Evolutionary conservation across 2,888 invertebrate genomes (phyloP), one percentile per base, ranked within the genome.

Genomic region (Patella ulyssiponensis): DNA sequence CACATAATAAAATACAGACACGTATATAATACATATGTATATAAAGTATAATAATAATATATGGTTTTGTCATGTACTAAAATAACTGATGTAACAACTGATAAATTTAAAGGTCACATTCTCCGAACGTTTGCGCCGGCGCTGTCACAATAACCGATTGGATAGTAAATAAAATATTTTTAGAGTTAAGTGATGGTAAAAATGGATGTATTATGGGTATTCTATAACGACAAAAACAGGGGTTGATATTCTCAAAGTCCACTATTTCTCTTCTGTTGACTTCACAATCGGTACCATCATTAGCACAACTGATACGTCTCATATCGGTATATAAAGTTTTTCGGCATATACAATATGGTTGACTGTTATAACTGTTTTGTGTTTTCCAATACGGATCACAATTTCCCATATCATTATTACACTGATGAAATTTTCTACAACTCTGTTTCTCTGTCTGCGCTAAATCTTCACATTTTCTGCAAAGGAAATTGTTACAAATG

Each of bases 331-430:
- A 56, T 20, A 79, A 69, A 17, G 74, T 76, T 56, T 64, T 74
- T n/a, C 81, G 71, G 71, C 81, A 81, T 23, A 69, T 71, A 73
- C 81, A 81, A 56, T 79, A 79, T 5, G 81, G 81, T 17, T 76
- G 58, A 17, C 74, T 71, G 11, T 69, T 53, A 27, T 51, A 27
- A 51, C 73, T 56, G 73, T 73, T 79, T 0, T 72, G 71, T 3
- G 73, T 17, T 15, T 69, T 33, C 77, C 77, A 77, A 44, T 52
- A 73, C 20, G 73, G 56, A 56, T 79, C 76, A 64, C 81, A 81
- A 3, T 12, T 27, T 14, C 56, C 20, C 78, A 76, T 78, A 27
- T 73, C 56, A 64, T 73, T 76, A 23, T 81, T 81, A 71, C 81
- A 81, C 71, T 54, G 23, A 51, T 77, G 76, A 58, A 81, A 81